Conservation (phyloP, 2,113 vertebrate species). For the Peromyscus californicus region DNA sequence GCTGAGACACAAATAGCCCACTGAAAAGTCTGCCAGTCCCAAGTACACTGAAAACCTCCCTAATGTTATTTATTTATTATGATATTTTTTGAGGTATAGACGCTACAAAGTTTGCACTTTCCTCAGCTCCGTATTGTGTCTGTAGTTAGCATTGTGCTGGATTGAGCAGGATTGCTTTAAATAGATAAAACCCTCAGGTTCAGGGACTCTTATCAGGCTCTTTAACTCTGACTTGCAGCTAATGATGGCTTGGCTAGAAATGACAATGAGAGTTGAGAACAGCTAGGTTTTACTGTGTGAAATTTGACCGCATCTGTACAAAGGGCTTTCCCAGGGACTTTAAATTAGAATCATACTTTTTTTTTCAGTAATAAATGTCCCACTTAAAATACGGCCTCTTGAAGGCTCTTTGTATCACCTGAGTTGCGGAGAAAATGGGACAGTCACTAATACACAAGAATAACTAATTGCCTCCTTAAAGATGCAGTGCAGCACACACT, state of each 20-base stretch:
- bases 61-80: neutral
- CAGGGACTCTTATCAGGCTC: neutral
- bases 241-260: constrained; percentile 43
- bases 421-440: constrained; percentile 71
- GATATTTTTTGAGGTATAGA: neutral
- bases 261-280: neutral
- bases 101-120: neutral
- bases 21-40: neutral
- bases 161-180: neutral
- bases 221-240: neutral
- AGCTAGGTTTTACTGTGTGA: neutral
- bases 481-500: neutral
- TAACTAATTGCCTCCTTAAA: constrained; percentile 76
- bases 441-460: constrained; percentile 67
- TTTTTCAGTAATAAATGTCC: constrained; percentile 53
- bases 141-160: neutral
- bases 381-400: constrained; percentile 68
- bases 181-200: neutral
- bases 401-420: constrained; percentile 2
- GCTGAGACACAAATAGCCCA: neutral
- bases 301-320: constrained; percentile 6
- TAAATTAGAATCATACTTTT: constrained; percentile 62
- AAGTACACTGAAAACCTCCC: neutral
- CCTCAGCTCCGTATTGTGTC: neutral
- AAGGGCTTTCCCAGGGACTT: constrained; percentile 54